Conservation (phyloP, 2,888 invertebrate genomes). For the Melangyna quadrimaculata region DNA sequence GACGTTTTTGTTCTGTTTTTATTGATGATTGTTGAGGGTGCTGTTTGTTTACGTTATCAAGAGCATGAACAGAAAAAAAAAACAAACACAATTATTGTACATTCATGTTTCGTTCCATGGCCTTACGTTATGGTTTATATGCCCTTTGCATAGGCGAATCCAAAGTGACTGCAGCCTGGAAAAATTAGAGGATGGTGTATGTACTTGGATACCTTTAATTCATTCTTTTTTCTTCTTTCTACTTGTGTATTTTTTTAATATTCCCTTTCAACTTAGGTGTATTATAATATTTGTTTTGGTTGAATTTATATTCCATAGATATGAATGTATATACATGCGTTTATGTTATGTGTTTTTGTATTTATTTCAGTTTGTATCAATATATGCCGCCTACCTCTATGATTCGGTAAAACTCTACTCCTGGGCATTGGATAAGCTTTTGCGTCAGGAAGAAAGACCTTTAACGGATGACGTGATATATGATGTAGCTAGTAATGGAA, state of each 20-base stretch:
- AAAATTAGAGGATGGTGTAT: background rate
- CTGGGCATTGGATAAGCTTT: conserved; percentile 89
- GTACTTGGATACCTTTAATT: background rate
- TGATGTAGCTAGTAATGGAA: conserved; percentile 91
- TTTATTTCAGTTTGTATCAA: conserved; percentile 88
- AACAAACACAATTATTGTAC: conserved; percentile 66
- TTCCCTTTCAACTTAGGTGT: conserved; percentile 14
- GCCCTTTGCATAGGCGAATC: conserved; percentile 42
- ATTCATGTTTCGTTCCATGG: conserved; percentile 42
- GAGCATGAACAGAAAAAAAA: conserved; percentile 1
- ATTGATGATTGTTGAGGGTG: conserved; percentile 24
- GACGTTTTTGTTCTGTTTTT: background rate
- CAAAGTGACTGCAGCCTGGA: background rate
- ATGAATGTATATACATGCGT: background rate
- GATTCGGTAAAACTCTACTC: conserved; percentile 97
- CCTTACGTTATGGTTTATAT: conserved; percentile 24
- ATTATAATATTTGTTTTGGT: conserved; percentile 55
- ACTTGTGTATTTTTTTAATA: background rate
- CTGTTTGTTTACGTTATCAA: conserved; percentile 52
- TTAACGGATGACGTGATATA: conserved; percentile 85
- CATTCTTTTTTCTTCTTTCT: background rate
- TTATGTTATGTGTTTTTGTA: conserved; percentile 32
- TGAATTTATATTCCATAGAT: conserved; percentile 32
- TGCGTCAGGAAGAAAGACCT: conserved; percentile 83
- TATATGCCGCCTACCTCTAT: conserved; percentile 96